Percentiles rank a stretch among this genome's conserved stretches.
These are phyloP conservation scores for Amyelois transitella DNA, from an alignment of 1,140 invertebrate genomes.

Conservation along the genomic window DNA sequence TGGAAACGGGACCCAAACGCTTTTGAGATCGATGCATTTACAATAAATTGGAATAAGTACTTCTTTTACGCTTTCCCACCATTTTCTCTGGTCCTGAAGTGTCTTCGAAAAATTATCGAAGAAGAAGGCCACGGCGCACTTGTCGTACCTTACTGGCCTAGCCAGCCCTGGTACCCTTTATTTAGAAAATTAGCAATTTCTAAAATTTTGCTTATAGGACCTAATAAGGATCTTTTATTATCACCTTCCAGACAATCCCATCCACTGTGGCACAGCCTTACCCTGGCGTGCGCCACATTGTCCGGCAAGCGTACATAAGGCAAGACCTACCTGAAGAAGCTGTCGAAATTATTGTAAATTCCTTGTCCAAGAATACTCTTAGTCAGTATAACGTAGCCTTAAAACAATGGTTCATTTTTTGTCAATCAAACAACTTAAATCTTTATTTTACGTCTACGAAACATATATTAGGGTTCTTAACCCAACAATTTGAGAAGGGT, in stretches of 20 bases:
- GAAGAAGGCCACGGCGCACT: slow-evolving; percentile 11
- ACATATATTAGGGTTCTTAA: not conserved
- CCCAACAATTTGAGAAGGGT: not conserved
- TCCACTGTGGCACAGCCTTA: slow-evolving; percentile 15
- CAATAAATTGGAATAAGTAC: slow-evolving; percentile 19
- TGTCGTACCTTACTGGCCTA: slow-evolving; percentile 13
- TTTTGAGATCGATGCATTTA: no score
- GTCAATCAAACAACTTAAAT: slow-evolving; percentile 19
- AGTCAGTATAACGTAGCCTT: slow-evolving; percentile 34
- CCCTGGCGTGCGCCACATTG: slow-evolving; percentile 26
- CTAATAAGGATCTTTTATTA: slow-evolving; percentile 14
- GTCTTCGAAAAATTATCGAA: slow-evolving; percentile 10
- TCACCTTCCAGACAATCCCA: slow-evolving; percentile 17
- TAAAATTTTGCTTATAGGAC: slow-evolving; percentile 16
- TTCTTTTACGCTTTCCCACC: slow-evolving; percentile 29
- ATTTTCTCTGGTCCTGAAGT: no score
- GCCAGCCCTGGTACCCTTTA: slow-evolving; percentile 32
- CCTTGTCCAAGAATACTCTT: slow-evolving; percentile 29
- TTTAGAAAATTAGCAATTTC: slow-evolving; percentile 12
- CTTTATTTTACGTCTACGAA: not conserved
- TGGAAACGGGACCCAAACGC: no score
- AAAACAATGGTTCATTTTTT: slow-evolving; percentile 40
- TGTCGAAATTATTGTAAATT: slow-evolving; percentile 27
- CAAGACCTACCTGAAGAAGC: slow-evolving; percentile 7
- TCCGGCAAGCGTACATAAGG: slow-evolving; percentile 20